Conservation (phyloP, 2,797 vertebrate genomes). For the Peromyscus nudipes region DNA sequence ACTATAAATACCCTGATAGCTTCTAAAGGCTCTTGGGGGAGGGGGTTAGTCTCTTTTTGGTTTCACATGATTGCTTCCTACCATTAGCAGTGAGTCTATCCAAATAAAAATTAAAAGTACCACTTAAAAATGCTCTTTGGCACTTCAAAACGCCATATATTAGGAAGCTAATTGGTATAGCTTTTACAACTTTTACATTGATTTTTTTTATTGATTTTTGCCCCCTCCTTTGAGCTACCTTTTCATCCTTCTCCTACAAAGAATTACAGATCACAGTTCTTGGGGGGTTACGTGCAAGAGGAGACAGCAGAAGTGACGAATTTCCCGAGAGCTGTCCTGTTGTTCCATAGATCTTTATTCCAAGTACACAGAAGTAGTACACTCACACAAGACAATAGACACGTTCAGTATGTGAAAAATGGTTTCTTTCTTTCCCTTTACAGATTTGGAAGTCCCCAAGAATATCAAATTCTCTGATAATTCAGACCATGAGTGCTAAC, state of each 20-base stretch:
- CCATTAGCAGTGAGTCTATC: constrained; percentile 76
- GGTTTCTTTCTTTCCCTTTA: not conserved
- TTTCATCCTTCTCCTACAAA: constrained; percentile 68
- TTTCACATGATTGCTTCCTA: constrained; percentile 81
- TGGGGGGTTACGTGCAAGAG: constrained; percentile 42
- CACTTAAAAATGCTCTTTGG: constrained; percentile 81
- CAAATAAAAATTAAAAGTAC: constrained; percentile 80
- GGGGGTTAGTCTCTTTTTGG: constrained; percentile 57
- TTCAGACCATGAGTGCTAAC: not conserved
- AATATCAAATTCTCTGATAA: not conserved
- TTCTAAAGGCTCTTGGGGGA: constrained; percentile 66
- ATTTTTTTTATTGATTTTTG: constrained; percentile 81
- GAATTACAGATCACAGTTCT: constrained; percentile 67
- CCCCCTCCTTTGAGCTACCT: constrained; percentile 73
- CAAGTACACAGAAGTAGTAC: not conserved
- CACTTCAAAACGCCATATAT: constrained; percentile 82
- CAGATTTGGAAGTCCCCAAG: not conserved
- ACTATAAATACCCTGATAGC: constrained; percentile 59
- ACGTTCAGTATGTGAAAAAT: not conserved
- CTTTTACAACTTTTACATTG: constrained; percentile 81
- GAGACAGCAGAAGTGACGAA: constrained; percentile 31
- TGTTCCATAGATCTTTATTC: constrained; percentile 30
- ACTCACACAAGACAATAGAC: not conserved
- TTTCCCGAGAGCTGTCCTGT: constrained; percentile 49
- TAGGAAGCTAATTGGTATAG: constrained; percentile 83